phyloP scores from a whole-genome alignment of 2,888 invertebrate species.

The Leptinotarsa peninsularis region DNA sequence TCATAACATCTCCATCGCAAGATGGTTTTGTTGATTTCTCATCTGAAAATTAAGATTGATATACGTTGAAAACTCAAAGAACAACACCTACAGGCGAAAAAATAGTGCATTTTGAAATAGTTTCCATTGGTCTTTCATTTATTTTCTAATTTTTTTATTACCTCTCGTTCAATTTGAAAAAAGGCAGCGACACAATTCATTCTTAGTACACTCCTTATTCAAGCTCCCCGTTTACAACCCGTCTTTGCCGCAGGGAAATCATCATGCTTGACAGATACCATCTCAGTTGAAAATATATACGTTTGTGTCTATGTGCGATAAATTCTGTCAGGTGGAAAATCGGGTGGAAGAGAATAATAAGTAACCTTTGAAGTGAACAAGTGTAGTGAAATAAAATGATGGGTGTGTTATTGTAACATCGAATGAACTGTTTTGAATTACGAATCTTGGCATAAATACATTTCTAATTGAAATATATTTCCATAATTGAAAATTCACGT shows the following conservation, averaged over 20 bases:
- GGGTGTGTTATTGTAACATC: not conserved
- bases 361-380: not conserved
- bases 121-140: too few species aligned
- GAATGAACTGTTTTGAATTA: not conserved
- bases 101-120: too few species aligned
- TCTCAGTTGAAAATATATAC: not conserved
- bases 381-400: not conserved
- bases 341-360: not conserved
- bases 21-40: too few species aligned
- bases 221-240: not conserved
- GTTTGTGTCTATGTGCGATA: not conserved
- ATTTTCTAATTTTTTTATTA: too few species aligned
- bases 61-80: too few species aligned
- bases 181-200: not conserved
- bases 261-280: slow-evolving; percentile 1
- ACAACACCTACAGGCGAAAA: too few species aligned
- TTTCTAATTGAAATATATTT: not conserved
- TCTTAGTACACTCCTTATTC: not conserved
- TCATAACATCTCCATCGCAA: too few species aligned
- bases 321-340: not conserved
- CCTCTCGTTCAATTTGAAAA: not conserved
- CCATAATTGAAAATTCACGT: not conserved
- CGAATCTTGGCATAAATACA: not conserved
- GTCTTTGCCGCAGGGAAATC: slow-evolving; percentile 2
- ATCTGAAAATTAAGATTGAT: too few species aligned